These are phyloP conservation scores for Characodon lateralis DNA, from an alignment of 2,797 vertebrate species.

Conservation along the genomic window DNA sequence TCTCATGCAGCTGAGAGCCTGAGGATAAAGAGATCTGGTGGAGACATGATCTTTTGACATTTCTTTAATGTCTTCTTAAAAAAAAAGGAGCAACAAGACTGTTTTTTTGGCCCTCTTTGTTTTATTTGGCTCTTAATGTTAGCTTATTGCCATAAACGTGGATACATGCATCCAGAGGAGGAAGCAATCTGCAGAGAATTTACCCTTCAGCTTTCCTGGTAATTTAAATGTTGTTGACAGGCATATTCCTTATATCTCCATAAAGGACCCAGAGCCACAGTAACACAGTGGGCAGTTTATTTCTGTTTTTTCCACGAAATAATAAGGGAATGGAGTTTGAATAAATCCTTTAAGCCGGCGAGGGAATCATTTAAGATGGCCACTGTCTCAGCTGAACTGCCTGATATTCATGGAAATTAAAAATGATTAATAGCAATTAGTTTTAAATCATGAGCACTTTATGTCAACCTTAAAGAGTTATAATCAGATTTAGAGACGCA, in stretches of 20 bases:
- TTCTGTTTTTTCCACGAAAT: background rate
- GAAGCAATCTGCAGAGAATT: background rate
- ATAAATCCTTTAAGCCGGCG: background rate
- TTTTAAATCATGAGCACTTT: background rate
- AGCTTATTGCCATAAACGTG: background rate
- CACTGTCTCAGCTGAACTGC: background rate
- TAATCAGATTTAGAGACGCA: background rate
- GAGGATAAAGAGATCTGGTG: slow-evolving; percentile 10
- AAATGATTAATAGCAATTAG: background rate
- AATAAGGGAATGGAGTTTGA: background rate
- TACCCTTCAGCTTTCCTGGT: background rate
- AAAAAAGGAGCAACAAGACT: slow-evolving; percentile 12
- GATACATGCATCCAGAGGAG: background rate
- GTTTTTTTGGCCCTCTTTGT: slow-evolving; percentile 15
- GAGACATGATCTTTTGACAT: slow-evolving; percentile 28
- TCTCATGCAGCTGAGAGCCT: slow-evolving; percentile 16
- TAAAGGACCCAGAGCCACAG: background rate
- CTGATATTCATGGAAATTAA: background rate
- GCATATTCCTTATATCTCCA: background rate
- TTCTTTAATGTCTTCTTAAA: slow-evolving; percentile 16
- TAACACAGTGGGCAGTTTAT: background rate
- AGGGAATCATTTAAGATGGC: background rate
- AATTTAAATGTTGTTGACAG: background rate
- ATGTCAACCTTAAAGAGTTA: background rate
- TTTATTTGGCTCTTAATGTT: background rate